Evolutionary conservation across 1,140 invertebrate genomes (phyloP), one percentile per base, ranked within the genome.

Genomic region (Drosophila nannoptera): DNA sequence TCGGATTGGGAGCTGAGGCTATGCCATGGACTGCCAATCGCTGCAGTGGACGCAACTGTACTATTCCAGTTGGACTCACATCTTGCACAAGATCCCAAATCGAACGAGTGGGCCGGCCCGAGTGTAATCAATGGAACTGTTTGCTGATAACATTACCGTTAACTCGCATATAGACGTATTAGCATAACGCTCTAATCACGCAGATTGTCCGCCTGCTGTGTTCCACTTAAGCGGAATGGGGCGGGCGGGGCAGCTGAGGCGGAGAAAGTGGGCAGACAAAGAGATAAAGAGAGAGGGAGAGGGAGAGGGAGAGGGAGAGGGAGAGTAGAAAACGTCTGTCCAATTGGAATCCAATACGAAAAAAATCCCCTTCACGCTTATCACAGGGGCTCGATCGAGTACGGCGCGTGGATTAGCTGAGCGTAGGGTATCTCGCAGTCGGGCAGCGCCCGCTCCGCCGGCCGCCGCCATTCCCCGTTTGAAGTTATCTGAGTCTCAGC

Each of bases 31-130:
- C 6, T 40, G 22, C 7, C 35, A 12, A 5, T n/a, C 43, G 60
- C 11, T 6, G 31, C 16, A 46, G 12, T 22, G 6, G 43, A 62
- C 54, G 8, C 63, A 71, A 67, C 64, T 71, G 64, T 71, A 67
- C 56, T 54, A 65, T 43, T 65, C 59, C 68, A 65, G 40, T 54
- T 59, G 48, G 46, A 59, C 61, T 29, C 36, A 71, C 50, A 71
- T 70, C 68, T 67, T 66, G 68, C 48, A 9, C 49, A 66, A 70
- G 68, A 66, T 70, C 66, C 63, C 31, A 65, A 55, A 63, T 29
- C 59, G 40, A 43, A 35, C 40, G 49, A 54, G 8, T 36, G 31
- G 35, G 22, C 22, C 22, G 3, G 22, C 22, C 22, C 3, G 67
- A 56, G 60, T 14, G 52, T 65, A 69, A 69, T 65, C 53, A 69